Evolutionary conservation across 1,140 invertebrate genomes (phyloP).

Genomic region (Phymastichus coffea): DNA sequence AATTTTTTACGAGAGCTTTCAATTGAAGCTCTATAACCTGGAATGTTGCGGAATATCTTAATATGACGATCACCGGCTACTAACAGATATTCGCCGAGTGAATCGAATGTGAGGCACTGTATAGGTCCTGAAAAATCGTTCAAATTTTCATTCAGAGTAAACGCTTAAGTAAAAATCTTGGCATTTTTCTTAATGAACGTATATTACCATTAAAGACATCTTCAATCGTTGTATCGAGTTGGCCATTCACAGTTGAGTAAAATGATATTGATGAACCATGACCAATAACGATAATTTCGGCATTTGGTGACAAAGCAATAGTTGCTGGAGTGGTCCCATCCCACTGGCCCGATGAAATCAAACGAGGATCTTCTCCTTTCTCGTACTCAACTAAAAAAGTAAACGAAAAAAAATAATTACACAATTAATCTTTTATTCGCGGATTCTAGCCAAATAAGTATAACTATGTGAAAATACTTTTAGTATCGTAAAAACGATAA

Average conservation of each 20-base stretch:
- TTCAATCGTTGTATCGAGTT: slow-evolving; percentile 66
- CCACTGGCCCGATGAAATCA: slow-evolving; percentile 66
- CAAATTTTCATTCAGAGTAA: background rate
- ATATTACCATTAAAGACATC: slow-evolving; percentile 61
- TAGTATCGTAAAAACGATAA: slow-evolving; percentile 83
- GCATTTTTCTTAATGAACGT: too few species aligned
- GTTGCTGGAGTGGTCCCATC: slow-evolving; percentile 53
- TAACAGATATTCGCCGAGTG: slow-evolving; percentile 71
- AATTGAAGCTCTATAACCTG: slow-evolving; percentile 71
- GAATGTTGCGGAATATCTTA: slow-evolving; percentile 78
- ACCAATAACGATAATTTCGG: slow-evolving; percentile 71
- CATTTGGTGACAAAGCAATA: slow-evolving; percentile 71
- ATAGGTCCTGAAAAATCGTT: slow-evolving; percentile 64
- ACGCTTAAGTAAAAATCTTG: too few species aligned
- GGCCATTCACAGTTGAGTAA: slow-evolving; percentile 67
- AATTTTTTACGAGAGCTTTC: slow-evolving; percentile 66
- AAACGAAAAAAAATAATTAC: slow-evolving; percentile 32
- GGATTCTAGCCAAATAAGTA: too few species aligned
- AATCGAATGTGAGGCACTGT: slow-evolving; percentile 70
- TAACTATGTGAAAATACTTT: too few species aligned
- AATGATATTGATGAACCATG: slow-evolving; percentile 65
- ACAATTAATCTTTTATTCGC: too few species aligned
- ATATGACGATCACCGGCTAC: slow-evolving; percentile 75
- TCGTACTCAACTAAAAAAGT: slow-evolving; percentile 71
- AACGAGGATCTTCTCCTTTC: slow-evolving; percentile 74